phyloP scores from a whole-genome alignment of 2,797 vertebrate genomes.

The Novumbra hubbsi region DNA sequence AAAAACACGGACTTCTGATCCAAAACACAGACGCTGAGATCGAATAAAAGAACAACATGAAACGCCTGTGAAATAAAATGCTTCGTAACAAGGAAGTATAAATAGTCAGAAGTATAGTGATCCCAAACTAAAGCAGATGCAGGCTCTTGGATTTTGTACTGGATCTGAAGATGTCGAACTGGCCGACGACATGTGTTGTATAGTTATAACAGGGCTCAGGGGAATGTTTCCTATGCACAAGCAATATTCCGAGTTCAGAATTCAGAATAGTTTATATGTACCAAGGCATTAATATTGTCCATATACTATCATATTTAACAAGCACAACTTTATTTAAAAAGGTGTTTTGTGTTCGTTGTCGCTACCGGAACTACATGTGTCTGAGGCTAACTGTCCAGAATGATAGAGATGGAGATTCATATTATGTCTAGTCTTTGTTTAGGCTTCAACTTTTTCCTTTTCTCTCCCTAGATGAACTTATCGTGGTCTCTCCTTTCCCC shows the following conservation, averaged over 20 bases:
- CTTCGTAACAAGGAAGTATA: not conserved
- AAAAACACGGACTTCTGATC: not conserved
- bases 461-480: not conserved
- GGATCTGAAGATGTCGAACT: too few species aligned
- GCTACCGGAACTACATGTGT: not conserved
- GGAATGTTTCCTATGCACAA: not conserved
- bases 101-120: not conserved
- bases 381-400: not conserved
- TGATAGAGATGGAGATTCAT: not conserved
- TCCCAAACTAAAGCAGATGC: not conserved
- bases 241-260: not conserved
- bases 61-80: not conserved
- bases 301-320: too few species aligned
- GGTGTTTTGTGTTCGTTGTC: not conserved
- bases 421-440: too few species aligned
- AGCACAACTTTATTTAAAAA: too few species aligned
- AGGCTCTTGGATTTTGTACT: not conserved
- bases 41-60: not conserved
- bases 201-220: not conserved
- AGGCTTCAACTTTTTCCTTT: not conserved
- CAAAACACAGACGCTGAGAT: not conserved
- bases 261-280: too few species aligned
- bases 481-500: not conserved
- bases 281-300: too few species aligned
- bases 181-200: not conserved